Conservation (phyloP, 2,797 vertebrate genomes). For the Sebastes hubbsi region DNA sequence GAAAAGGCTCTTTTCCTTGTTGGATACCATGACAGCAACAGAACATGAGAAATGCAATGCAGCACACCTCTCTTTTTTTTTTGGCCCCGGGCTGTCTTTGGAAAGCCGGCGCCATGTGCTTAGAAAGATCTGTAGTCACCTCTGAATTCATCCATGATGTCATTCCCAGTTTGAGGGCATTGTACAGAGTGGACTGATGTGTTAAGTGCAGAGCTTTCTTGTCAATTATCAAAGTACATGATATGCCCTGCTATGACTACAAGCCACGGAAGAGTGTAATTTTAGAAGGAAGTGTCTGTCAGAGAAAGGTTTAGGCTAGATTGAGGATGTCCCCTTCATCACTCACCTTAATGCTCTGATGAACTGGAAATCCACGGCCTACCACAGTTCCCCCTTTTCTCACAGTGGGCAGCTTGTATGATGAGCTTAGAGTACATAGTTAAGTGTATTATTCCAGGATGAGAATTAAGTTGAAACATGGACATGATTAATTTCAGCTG, state of each 20-base stretch:
- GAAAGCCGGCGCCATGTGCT: not conserved
- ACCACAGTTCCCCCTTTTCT: not conserved
- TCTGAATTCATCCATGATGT: slow-evolving; percentile 41
- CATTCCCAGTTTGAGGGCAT: slow-evolving; percentile 26
- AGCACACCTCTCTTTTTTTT: not conserved
- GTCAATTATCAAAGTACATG: not conserved
- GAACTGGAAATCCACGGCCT: slow-evolving; percentile 13
- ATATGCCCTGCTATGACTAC: slow-evolving; percentile 13
- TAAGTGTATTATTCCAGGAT: slow-evolving; percentile 27
- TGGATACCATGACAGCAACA: not conserved
- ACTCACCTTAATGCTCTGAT: slow-evolving; percentile 37
- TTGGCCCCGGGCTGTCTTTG: slow-evolving; percentile 20
- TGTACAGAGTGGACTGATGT: not conserved
- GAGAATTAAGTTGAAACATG: slow-evolving; percentile 3
- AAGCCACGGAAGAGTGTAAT: slow-evolving; percentile 20
- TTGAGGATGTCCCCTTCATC: slow-evolving; percentile 43
- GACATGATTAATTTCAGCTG: not conserved
- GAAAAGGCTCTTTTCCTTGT: not conserved
- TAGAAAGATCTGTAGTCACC: not conserved
- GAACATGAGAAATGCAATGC: not conserved
- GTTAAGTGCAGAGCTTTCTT: slow-evolving; percentile 1
- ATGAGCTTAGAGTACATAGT: slow-evolving; percentile 4
- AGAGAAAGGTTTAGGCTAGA: slow-evolving; percentile 12
- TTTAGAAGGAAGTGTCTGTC: slow-evolving; percentile 36
- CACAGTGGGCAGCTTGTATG: not conserved